phyloP scores from a whole-genome alignment of 2,797 vertebrate species.

The Chromis chromis region DNA sequence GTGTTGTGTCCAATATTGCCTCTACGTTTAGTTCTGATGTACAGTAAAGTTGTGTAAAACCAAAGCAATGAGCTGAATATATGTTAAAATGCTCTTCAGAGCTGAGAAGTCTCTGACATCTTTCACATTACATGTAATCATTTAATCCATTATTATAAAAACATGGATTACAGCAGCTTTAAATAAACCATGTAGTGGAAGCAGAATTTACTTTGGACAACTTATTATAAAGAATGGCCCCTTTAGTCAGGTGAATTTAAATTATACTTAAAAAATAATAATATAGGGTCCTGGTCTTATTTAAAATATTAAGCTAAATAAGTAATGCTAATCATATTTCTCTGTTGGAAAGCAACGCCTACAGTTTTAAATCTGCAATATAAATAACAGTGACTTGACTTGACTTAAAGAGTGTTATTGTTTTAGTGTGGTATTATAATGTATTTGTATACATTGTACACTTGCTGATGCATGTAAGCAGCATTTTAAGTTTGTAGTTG shows the following conservation, averaged over 20 bases:
- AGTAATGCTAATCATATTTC: no score
- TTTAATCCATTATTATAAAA: neutral
- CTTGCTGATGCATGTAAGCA: neutral
- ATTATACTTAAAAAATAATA: no score
- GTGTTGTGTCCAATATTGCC: neutral
- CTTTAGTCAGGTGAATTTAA: neutral
- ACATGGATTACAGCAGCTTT: neutral
- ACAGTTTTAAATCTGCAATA: no score
- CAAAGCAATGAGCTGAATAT: constrained; percentile 2
- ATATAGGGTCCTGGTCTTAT: no score
- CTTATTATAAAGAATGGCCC: neutral
- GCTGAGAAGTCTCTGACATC: neutral
- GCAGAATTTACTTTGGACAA: neutral
- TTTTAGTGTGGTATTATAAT: no score
- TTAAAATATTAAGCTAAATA: no score
- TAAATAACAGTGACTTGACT: no score
- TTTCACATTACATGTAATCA: neutral
- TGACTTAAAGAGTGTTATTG: no score
- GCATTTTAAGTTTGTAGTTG: neutral
- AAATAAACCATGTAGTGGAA: neutral
- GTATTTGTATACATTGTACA: neutral
- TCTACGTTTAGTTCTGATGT: neutral
- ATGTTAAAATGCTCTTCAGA: neutral
- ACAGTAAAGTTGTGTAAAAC: neutral
- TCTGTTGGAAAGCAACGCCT: no score